Conservation (phyloP, 2,797 vertebrate genomes). For the Hephaestus fuliginosus region DNA sequence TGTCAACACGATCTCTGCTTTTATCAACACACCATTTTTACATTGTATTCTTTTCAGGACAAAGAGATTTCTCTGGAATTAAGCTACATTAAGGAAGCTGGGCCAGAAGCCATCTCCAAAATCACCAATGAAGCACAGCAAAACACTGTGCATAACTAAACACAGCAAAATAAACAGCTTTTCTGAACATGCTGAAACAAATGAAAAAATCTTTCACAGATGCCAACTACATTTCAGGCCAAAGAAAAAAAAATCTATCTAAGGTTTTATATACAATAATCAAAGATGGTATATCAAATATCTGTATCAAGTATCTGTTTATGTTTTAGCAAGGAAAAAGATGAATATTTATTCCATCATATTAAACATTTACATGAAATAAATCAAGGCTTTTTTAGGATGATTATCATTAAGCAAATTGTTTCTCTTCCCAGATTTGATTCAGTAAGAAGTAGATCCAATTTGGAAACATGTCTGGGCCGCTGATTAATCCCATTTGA, state of each 20-base stretch:
- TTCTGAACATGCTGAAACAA: slow-evolving; percentile 36
- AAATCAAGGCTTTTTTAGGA: slow-evolving; percentile 26
- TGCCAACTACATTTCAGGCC: slow-evolving; percentile 23
- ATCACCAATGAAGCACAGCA: slow-evolving; percentile 28
- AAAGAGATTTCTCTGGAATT: slow-evolving; percentile 32
- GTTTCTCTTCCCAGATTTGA: slow-evolving; percentile 22
- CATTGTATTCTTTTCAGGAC: slow-evolving; percentile 9
- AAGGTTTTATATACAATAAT: slow-evolving; percentile 32
- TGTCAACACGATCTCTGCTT: slow-evolving; percentile 40
- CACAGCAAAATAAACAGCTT: slow-evolving; percentile 35
- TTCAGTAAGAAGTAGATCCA: slow-evolving; percentile 14
- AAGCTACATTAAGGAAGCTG: slow-evolving; percentile 17
- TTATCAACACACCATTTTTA: slow-evolving; percentile 24
- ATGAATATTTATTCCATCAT: slow-evolving; percentile 27
- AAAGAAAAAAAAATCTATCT: background rate
- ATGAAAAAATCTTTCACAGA: slow-evolving; percentile 30
- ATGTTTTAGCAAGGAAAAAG: slow-evolving; percentile 11
- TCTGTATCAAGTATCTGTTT: slow-evolving; percentile 31
- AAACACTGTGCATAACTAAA: slow-evolving; percentile 30
- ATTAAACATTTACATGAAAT: slow-evolving; percentile 51
- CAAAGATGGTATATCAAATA: slow-evolving; percentile 29
- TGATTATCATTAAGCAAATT: slow-evolving; percentile 34
- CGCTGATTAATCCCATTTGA: slow-evolving; percentile 16
- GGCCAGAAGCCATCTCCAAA: slow-evolving; percentile 23
- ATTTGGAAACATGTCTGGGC: slow-evolving; percentile 7